Base-by-base conservation (phyloP, 2,888 invertebrate genomes). In the Sphinx pinastri region DNA sequence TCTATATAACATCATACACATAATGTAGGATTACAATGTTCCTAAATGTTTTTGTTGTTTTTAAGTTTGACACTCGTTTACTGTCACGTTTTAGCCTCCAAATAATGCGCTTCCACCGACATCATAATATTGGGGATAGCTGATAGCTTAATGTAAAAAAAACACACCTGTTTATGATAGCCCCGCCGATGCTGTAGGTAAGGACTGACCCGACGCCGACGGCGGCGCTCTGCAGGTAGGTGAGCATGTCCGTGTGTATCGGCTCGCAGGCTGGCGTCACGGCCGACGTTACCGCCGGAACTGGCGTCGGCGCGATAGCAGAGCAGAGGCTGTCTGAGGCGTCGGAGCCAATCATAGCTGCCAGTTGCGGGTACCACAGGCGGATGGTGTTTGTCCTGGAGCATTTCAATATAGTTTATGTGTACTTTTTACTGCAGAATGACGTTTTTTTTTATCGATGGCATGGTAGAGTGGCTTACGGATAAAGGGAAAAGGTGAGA, bases 311-410 rank as follows among this genome's bases (percentile, higher is more conserved):
- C 0, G 87, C 87, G 71, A 91, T 89, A 70, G 93, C 93, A 0
- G 92, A 83, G 74, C 94, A 94, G 2, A 93, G 85, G 14, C 85
- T 85, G 51, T 83, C 83, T 54, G 80, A 84, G 13, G 84, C 75
- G 54, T 83, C 83, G 0, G 88, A 81, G 8, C 88, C 84, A 60
- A 96, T 96, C 85, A 97, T 96, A 69, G 97, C 95, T 76, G 98
- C 98, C 19, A 98, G 93, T 84, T 98, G 97, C 0, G 98, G 98
- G 76, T 98, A 95, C 98, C 98, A 98, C 51, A 98, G 94, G 16
- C 98, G 96, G 55, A 98, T 92, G 0, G 98, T 97, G 82, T 98
- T 98, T 75, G 97, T 92, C 45, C 97, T 96, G 87, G 16, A 86
- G 81, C 38, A 38, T 38, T 60, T 69, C 57, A 66, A 83, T 75